Percentiles rank a stretch among this genome's conserved stretches.
Evolutionary conservation across 2,888 invertebrate species (phyloP).

Genomic region (Plagodis dolabraria): DNA sequence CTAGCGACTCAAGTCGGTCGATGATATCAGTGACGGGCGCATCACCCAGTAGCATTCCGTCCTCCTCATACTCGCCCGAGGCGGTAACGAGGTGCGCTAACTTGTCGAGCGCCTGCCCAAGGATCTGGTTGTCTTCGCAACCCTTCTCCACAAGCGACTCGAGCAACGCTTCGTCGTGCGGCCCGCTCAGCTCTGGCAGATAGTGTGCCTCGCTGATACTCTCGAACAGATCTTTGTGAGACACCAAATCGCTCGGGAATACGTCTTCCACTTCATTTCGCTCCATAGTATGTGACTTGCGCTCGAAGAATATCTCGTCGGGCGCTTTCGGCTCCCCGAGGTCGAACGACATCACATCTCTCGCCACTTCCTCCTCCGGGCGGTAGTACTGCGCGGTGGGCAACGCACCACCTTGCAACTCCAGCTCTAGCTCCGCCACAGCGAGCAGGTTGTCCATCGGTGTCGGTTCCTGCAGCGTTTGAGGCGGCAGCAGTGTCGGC

Average conservation of each 20-base stretch:
- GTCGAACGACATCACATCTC: slow-evolving; percentile 75
- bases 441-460: slow-evolving; percentile 87
- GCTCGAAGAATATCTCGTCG: slow-evolving; percentile 69
- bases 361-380: slow-evolving; percentile 66
- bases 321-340: slow-evolving; percentile 65
- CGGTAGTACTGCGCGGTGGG: slow-evolving; percentile 59
- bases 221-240: slow-evolving; percentile 77
- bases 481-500: slow-evolving; percentile 48
- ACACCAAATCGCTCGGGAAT: slow-evolving; percentile 64
- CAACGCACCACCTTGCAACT: slow-evolving; percentile 80
- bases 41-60: slow-evolving; percentile 71
- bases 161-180: slow-evolving; percentile 82
- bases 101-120: slow-evolving; percentile 75
- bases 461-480: slow-evolving; percentile 69
- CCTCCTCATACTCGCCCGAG: slow-evolving; percentile 74
- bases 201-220: slow-evolving; percentile 80
- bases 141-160: slow-evolving; percentile 86
- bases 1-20: slow-evolving; percentile 86
- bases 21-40: slow-evolving; percentile 86
- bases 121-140: slow-evolving; percentile 85
- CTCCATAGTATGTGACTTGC: slow-evolving; percentile 56
- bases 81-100: slow-evolving; percentile 71
- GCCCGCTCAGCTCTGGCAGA: slow-evolving; percentile 72
- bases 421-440: slow-evolving; percentile 87
- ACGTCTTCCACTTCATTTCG: slow-evolving; percentile 56